Base-by-base conservation (phyloP, 2,797 vertebrate genomes). In the Danio jaintianensis region DNA sequence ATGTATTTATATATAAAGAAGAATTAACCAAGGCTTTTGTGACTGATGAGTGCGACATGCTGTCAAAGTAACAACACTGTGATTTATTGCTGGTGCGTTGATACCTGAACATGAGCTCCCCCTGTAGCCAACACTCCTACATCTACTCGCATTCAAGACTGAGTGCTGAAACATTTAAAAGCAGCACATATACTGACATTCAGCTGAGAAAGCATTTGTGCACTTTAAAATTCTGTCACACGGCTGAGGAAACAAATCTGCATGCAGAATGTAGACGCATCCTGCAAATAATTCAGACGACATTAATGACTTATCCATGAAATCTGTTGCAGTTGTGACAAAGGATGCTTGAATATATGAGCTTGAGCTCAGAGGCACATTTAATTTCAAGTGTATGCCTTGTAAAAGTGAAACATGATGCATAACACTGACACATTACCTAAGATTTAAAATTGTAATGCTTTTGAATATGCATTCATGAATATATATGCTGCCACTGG, bases 51-150 rank as follows among this genome's bases (percentile, higher is more conserved):
- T 67, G 36, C 16, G 52, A 38, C 20, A 12, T 7, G 16, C 11
- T 73, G 48, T 62, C 43, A 29, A 59, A 18, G 13, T 73, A 75
- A 42, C 20, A 6, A 43, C 3, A 6, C 64, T 55, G 45, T 40
- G 50, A 75, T 70, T 76, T 79, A 71, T 78, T 20, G 68, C 56
- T 20, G 15, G 18, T 20, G 42, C 5, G 3, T 59, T 61, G 12
- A 56, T 58, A 70, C 52, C 80, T 84, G 70, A 82, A 53, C 80
- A 79, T 61, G 71, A 84, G 83, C 76, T 79, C 75, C 80, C 80
- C 83, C 66, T 84, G 80, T 79, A 84, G 83, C 66, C 64, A 75
- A 43, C 7, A 52, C 16, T 69, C 50, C 53, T 55, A 20, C 48
- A 79, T 36, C 18, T 58, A 53, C 36, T 56, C 38, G 15, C 47